phyloP scores from a whole-genome alignment of 1,140 invertebrate genomes.

The Cepaea nemoralis region DNA sequence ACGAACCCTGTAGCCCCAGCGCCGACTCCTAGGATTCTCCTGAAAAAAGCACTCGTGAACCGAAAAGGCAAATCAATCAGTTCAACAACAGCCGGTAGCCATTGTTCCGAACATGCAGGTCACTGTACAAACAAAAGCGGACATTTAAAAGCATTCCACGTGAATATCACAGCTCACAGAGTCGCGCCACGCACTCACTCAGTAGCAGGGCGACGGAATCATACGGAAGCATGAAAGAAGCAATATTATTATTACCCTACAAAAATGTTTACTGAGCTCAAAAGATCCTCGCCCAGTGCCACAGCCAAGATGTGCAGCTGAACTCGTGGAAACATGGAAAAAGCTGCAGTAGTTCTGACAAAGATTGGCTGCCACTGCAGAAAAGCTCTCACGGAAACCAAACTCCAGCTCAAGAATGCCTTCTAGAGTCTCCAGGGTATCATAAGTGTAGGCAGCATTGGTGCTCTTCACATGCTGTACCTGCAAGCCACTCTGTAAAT shows the following conservation, averaged over 20 bases:
- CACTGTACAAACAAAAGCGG: too few relatives aligned
- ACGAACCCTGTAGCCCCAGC: too few relatives aligned
- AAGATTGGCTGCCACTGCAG: conserved; percentile 49
- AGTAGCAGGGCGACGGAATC: too few relatives aligned
- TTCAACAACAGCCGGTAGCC: too few relatives aligned
- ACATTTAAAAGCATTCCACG: too few relatives aligned
- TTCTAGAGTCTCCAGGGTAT: conserved; percentile 49
- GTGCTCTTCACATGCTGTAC: conserved; percentile 48
- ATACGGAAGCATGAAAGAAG: too few relatives aligned
- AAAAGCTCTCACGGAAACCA: conserved; percentile 62
- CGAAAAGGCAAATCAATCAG: too few relatives aligned
- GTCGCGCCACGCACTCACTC: too few relatives aligned
- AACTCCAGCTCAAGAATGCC: conserved; percentile 66
- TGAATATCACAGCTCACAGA: too few relatives aligned
- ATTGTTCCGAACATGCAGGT: too few relatives aligned
- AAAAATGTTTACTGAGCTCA: conserved; percentile 56
- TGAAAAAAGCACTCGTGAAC: too few relatives aligned
- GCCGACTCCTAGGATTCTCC: too few relatives aligned
- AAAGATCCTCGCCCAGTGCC: conserved; percentile 60
- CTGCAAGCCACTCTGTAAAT: conserved; percentile 43
- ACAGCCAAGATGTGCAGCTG: conserved; percentile 57
- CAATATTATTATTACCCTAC: conserved; percentile 49
- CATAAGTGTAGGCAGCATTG: conserved; percentile 58
- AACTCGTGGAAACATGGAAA: conserved; percentile 43
- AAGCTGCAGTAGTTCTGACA: conserved; percentile 44